phyloP scores from a whole-genome alignment of 1,140 invertebrate species.

The Paralvinella palmiformis region DNA sequence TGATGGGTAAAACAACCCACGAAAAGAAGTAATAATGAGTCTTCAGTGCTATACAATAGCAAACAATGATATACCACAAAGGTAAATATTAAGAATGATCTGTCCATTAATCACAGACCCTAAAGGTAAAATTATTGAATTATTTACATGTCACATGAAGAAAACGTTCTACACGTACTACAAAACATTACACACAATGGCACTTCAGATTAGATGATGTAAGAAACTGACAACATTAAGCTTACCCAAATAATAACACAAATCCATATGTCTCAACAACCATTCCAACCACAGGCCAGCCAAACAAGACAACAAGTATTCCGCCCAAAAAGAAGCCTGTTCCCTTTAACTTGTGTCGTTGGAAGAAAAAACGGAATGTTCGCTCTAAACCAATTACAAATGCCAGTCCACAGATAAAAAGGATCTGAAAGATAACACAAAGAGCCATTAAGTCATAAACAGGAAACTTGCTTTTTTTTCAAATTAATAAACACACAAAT shows the following conservation, averaged over 20 bases:
- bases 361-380: constrained; percentile 97
- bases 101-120: too few species aligned
- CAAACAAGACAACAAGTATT: constrained; percentile 86
- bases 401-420: constrained; percentile 90
- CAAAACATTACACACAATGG: background rate
- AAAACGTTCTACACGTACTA: background rate
- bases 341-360: constrained; percentile 91
- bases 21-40: background rate
- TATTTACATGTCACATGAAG: background rate
- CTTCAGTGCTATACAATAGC: background rate
- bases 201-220: too few species aligned
- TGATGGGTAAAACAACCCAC: background rate
- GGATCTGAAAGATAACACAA: constrained; percentile 59
- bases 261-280: constrained; percentile 79
- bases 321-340: constrained; percentile 90
- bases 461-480: background rate
- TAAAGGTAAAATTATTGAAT: background rate
- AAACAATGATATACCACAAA: background rate
- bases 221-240: background rate
- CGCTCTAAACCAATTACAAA: constrained; percentile 94
- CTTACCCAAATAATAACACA: constrained; percentile 59
- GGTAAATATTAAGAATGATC: background rate
- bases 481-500: background rate
- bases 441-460: background rate
- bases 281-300: constrained; percentile 95